These are phyloP conservation scores for Eubasilissa regina DNA, from an alignment of 1,140 invertebrate genomes.

Conservation along the genomic window DNA sequence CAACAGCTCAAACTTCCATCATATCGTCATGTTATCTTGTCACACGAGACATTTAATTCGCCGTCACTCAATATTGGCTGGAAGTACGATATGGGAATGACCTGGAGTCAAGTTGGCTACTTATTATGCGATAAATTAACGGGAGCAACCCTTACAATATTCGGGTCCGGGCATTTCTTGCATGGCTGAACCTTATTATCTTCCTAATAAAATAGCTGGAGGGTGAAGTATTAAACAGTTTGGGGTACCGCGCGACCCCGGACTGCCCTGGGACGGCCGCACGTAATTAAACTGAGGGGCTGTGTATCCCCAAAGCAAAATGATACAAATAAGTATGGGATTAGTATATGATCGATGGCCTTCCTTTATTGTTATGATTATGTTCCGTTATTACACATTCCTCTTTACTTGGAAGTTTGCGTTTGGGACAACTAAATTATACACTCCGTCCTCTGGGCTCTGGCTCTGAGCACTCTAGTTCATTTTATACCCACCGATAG, in stretches of 20 bases:
- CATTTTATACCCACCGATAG: no score
- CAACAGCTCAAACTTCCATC: constrained; percentile 21
- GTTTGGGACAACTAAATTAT: no score
- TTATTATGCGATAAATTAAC: constrained; percentile 29
- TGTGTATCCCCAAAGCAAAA: constrained; percentile 46
- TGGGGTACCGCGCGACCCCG: constrained; percentile 47
- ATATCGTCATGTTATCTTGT: constrained; percentile 25
- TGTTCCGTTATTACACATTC: constrained; percentile 9
- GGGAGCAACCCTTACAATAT: constrained; percentile 47
- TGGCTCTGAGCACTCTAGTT: no score
- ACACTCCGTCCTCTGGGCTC: no score
- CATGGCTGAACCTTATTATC: constrained; percentile 56
- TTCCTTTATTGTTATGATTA: constrained; percentile 31
- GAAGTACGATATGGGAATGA: constrained; percentile 19
- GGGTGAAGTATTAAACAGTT: constrained; percentile 49
- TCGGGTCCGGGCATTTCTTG: constrained; percentile 56
- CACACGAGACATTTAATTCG: constrained; percentile 27
- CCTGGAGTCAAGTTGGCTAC: not conserved
- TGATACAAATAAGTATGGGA: constrained; percentile 60
- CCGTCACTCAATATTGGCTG: not conserved
- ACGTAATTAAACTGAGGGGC: constrained; percentile 58
- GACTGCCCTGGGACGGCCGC: constrained; percentile 49
- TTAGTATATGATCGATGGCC: constrained; percentile 59
- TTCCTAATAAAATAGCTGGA: constrained; percentile 55
- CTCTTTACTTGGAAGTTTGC: not conserved